Percentiles rank a stretch among this genome's conserved stretches.
These are phyloP conservation scores for Myotis daubentonii DNA, from an alignment of 2,797 vertebrate genomes.

Conservation along the genomic window DNA sequence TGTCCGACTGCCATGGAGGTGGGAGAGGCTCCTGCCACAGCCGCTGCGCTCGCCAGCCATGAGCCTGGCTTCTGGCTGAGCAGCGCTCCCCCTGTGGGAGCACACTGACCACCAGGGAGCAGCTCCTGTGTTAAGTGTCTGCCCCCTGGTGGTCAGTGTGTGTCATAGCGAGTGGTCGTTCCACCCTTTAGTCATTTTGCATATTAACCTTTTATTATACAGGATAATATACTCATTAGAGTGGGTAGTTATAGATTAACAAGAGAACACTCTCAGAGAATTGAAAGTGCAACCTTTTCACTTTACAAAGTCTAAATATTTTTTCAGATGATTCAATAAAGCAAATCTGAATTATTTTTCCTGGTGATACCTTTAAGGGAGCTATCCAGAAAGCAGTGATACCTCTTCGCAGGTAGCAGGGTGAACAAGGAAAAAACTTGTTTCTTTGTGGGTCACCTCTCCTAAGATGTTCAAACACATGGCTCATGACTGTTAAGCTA, in stretches of 20 bases:
- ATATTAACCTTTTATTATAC: too few species aligned
- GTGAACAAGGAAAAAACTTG: constrained; percentile 73
- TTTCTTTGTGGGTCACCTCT: constrained; percentile 89
- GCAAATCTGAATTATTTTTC: constrained; percentile 5
- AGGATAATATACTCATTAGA: constrained; percentile 37
- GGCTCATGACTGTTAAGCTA: constrained; percentile 94
- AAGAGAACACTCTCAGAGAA: constrained; percentile 26
- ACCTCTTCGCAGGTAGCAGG: constrained; percentile 75
- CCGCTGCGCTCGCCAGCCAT: too few species aligned
- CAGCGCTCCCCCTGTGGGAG: too few species aligned
- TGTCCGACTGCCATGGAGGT: too few species aligned
- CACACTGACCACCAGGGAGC: too few species aligned
- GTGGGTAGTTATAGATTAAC: not conserved
- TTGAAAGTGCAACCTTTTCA: constrained; percentile 44
- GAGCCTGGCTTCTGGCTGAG: too few species aligned
- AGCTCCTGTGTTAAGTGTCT: too few species aligned
- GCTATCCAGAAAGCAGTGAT: constrained; percentile 70
- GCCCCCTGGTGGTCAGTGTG: too few species aligned
- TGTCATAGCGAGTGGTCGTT: too few species aligned
- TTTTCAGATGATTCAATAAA: constrained; percentile 57
- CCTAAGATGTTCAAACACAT: constrained; percentile 84
- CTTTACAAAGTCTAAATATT: constrained; percentile 63
- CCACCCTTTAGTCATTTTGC: too few species aligned
- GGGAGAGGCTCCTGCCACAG: too few species aligned
- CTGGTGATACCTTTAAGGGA: constrained; percentile 54